Conservation (phyloP, 2,113 vertebrate species). For the Axis porcinus region DNA sequence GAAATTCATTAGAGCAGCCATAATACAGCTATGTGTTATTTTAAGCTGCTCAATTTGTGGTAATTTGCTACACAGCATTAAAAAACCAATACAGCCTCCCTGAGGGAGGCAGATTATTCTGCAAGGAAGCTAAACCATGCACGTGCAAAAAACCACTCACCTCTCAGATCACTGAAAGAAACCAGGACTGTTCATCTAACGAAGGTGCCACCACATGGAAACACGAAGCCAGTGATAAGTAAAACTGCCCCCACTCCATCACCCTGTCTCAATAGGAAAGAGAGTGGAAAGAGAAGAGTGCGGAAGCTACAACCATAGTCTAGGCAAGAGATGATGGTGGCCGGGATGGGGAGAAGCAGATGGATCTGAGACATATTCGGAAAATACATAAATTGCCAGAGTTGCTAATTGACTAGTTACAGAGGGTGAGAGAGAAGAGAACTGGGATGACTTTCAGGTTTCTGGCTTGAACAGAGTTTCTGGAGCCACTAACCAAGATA, state of each 20-base stretch:
- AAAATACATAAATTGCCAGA: background rate
- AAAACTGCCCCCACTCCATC: background rate
- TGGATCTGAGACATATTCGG: background rate
- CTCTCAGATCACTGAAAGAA: too few species aligned
- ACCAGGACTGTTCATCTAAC: background rate
- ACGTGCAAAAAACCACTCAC: background rate
- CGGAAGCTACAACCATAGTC: background rate
- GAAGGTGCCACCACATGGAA: background rate
- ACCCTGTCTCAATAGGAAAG: background rate
- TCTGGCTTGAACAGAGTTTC: background rate
- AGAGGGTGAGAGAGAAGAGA: background rate
- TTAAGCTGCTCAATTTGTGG: background rate
- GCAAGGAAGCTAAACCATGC: background rate
- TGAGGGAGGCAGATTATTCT: background rate
- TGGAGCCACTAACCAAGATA: background rate
- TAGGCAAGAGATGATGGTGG: background rate
- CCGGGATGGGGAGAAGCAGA: background rate
- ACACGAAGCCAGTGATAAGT: background rate
- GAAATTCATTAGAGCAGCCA: background rate
- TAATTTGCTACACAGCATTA: background rate
- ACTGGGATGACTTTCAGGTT: background rate
- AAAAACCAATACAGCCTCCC: background rate
- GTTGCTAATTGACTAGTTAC: background rate
- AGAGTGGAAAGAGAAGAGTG: background rate
- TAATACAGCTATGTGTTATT: background rate